A percentile compares a stretch with the other conserved stretches of the same genome.
Evolutionary conservation across 2,797 vertebrate genomes (phyloP).

Genomic region (Coendou prehensilis): DNA sequence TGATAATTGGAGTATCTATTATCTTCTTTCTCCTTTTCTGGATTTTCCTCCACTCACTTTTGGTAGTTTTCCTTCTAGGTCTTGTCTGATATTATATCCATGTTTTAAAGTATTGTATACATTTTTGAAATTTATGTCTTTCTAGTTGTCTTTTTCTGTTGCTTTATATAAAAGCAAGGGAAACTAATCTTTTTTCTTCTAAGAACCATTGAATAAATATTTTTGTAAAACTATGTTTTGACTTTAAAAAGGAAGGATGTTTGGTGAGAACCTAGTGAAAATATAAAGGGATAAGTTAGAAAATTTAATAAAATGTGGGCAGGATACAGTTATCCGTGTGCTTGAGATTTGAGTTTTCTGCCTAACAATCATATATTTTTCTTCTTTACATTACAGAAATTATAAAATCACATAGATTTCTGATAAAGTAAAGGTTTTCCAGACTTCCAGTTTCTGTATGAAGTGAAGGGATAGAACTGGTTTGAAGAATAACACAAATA

Average conservation of each 20-base stretch:
- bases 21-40: constrained; percentile 25
- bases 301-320: constrained; percentile 12
- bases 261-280: not conserved
- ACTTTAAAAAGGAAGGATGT: constrained; percentile 7
- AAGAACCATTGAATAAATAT: not conserved
- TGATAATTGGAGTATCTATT: not conserved
- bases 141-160: not conserved
- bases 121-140: not conserved
- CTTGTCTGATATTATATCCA: not conserved
- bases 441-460: not conserved
- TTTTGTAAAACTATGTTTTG: constrained; percentile 59
- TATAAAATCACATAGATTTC: not conserved
- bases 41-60: not conserved
- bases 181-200: not conserved
- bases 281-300: not conserved
- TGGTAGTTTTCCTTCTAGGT: constrained; percentile 13
- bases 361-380: not conserved
- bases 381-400: not conserved
- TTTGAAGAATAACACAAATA: constrained; percentile 47
- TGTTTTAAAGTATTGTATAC: not conserved
- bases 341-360: not conserved
- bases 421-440: not conserved
- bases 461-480: not conserved
- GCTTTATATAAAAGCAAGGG: not conserved
- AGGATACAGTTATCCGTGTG: not conserved